Evolutionary conservation across 1,140 invertebrate genomes (phyloP), one percentile per base, ranked within the genome.

Genomic region (Drosophila parabipectinata): DNA sequence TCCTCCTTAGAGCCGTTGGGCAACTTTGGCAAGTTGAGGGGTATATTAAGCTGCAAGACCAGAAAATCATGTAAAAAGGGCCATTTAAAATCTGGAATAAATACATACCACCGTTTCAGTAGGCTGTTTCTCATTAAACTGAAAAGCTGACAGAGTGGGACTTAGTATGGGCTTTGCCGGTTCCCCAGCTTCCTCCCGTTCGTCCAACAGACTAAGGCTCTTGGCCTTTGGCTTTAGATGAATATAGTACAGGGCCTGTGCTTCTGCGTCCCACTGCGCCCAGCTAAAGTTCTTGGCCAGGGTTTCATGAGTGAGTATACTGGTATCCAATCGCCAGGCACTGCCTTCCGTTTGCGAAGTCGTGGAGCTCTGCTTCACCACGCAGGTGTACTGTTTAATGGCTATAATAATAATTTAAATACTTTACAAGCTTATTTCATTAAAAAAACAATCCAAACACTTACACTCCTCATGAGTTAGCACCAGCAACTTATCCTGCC

Each of bases 101-200:
- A 47, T 9, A 77, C 94, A 90, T 93, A 97, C 96, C 89, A 97
- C 96, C 53, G 96, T 97, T 91, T 97, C 96, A 78, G 96, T 96
- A 3, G 96, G 96, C 66, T 96, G 93, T 80, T 96, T 95, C 52
- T 96, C 95, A 82, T 97, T 96, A 83, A 97, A 97, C 90, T 97
- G 96, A 9, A 97, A 92, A 30, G 96, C 96, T 24, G 96, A 96
- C 0, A 97, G 92, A 1, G 95, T 97, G 1, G 96, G 96, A 21
- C 92, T 94, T 0, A 90, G 41, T 4, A 55, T 50, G 1, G 84
- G 76, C 4, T 75, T 66, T 0, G 59, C 45, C 30, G 57, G 64
- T 14, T 79, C 79, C 1, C 80, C 77, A 12, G 91, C 89, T 75
- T 94, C 93, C 18, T 92, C 93, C 18, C 93, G 93, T 63, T 94